Conservation (phyloP, 2,797 vertebrate species). For the Eulemur rubriventer region DNA sequence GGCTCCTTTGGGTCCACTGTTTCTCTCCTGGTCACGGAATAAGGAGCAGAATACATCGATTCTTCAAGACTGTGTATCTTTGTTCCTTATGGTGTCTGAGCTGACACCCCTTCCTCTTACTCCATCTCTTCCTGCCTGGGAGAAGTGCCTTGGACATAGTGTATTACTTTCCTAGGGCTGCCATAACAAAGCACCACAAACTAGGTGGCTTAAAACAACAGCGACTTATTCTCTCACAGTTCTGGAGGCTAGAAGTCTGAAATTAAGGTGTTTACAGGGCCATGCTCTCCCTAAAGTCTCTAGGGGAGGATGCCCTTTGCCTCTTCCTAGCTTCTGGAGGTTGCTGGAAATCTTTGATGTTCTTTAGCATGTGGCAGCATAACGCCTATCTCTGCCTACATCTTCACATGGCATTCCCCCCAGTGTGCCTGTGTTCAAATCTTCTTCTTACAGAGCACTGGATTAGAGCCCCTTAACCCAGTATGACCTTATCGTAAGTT, state of each 20-base stretch:
- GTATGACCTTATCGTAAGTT: background rate
- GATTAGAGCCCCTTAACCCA: background rate
- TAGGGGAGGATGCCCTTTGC: background rate
- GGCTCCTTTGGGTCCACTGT: background rate
- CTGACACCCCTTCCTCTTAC: background rate
- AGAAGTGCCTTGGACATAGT: background rate
- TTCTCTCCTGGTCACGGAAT: background rate
- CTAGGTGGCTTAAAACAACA: background rate
- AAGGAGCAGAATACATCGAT: background rate
- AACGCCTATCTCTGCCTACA: background rate
- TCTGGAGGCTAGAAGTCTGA: background rate
- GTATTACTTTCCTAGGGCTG: background rate
- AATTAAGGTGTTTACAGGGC: background rate
- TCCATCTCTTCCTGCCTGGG: background rate
- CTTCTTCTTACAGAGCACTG: background rate
- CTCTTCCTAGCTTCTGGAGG: background rate
- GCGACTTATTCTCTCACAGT: background rate
- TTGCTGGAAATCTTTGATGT: background rate
- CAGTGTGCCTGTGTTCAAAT: background rate
- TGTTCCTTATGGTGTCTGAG: background rate
- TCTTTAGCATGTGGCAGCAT: background rate
- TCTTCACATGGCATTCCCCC: background rate
- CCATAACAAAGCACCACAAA: background rate
- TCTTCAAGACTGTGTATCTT: background rate
- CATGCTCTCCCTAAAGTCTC: background rate